Conservation (phyloP, 2,888 invertebrate species). For the Hofmannophila pseudospretella region DNA sequence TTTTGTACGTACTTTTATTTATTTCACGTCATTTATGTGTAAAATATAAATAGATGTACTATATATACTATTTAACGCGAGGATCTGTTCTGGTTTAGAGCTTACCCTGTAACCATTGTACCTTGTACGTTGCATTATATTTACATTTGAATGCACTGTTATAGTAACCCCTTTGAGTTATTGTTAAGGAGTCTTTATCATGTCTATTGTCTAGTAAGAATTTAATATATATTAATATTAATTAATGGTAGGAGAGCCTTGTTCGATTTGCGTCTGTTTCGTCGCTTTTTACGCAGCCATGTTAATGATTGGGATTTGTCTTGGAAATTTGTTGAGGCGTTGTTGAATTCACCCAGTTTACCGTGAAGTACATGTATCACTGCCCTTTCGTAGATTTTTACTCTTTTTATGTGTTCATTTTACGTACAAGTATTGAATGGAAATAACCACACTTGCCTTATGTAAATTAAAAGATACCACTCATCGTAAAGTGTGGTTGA, state of each 20-base stretch:
- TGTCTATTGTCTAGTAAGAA: slow-evolving; percentile 75
- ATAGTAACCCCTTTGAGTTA: slow-evolving; percentile 70
- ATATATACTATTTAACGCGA: slow-evolving; percentile 22
- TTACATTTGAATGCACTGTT: slow-evolving; percentile 73
- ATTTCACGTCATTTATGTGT: slow-evolving; percentile 10
- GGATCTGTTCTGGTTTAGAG: slow-evolving; percentile 54
- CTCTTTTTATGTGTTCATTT: slow-evolving; percentile 56
- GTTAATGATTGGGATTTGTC: slow-evolving; percentile 47
- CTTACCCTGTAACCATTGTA: slow-evolving; percentile 62
- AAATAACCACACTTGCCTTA: slow-evolving; percentile 50
- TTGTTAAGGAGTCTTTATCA: slow-evolving; percentile 75
- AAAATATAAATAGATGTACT: neutral
- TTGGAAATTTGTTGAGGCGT: slow-evolving; percentile 49
- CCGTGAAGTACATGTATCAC: slow-evolving; percentile 44
- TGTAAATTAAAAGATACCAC: slow-evolving; percentile 25
- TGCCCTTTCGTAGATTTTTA: slow-evolving; percentile 52
- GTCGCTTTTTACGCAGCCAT: slow-evolving; percentile 61
- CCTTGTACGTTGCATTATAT: slow-evolving; percentile 64
- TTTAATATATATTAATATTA: slow-evolving; percentile 71
- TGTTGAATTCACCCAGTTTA: slow-evolving; percentile 36
- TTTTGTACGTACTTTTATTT: slow-evolving; percentile 15
- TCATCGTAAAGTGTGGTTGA: neutral
- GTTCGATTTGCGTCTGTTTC: slow-evolving; percentile 63
- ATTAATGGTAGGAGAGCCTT: slow-evolving; percentile 64
- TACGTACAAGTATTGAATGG: slow-evolving; percentile 29